Evolutionary conservation across 2,113 vertebrate genomes (phyloP).

Genomic region (Pachypanchax playfairii): DNA sequence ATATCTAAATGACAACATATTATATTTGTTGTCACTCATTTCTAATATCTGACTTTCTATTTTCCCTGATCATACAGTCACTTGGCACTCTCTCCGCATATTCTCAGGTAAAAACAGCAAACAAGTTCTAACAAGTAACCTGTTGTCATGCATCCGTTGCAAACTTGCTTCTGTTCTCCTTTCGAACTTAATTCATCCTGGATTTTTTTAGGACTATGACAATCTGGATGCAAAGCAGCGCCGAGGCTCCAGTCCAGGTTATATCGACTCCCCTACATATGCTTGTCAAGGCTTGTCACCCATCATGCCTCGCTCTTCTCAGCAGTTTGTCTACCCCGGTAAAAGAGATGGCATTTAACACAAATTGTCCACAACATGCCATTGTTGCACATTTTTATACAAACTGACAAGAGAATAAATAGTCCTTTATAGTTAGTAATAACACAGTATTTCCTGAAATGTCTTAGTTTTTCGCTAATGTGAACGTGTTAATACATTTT

Average conservation of each 20-base stretch:
- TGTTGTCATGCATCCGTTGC: slow-evolving; percentile 7
- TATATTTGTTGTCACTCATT: background rate
- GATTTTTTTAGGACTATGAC: slow-evolving; percentile 86
- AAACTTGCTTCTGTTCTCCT: background rate
- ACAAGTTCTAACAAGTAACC: slow-evolving; percentile 28
- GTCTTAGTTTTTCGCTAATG: background rate
- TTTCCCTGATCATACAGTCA: slow-evolving; percentile 80
- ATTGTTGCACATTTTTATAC: background rate
- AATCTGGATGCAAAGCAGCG: slow-evolving; percentile 90
- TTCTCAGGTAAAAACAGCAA: slow-evolving; percentile 87
- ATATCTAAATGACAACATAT: background rate
- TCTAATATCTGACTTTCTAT: slow-evolving; percentile 38
- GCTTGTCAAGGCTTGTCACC: slow-evolving; percentile 94
- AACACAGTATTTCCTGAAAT: background rate
- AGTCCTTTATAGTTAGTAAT: background rate
- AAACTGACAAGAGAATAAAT: background rate
- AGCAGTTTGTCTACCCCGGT: slow-evolving; percentile 94
- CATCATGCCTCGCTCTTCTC: slow-evolving; percentile 90
- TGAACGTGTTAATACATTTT: too few species aligned
- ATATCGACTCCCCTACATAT: slow-evolving; percentile 92
- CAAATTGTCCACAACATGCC: background rate
- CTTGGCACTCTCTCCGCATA: slow-evolving; percentile 93
- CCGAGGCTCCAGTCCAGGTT: slow-evolving; percentile 91
- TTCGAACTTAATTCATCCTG: background rate
- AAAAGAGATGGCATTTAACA: slow-evolving; percentile 49